Percentiles rank a stretch among this genome's conserved stretches.
These are phyloP conservation scores for Caenorhabditis virilis DNA, from an alignment of 2,888 invertebrate genomes.

Conservation along the genomic window DNA sequence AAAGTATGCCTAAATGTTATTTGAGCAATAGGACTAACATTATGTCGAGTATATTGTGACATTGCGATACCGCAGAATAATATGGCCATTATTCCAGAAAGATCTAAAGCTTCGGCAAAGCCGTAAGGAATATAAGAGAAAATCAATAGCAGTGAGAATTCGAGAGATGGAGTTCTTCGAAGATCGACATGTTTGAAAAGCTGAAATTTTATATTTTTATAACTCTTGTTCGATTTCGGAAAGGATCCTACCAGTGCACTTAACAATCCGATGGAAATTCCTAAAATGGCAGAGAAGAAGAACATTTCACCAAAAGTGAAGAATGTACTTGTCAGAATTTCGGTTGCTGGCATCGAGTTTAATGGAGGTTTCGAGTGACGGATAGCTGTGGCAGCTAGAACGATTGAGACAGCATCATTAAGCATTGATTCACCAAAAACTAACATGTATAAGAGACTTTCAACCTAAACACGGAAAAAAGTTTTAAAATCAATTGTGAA, in stretches of 20 bases:
- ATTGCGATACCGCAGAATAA: constrained; percentile 97
- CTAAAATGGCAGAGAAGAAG: constrained; percentile 95
- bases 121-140: constrained; percentile 98
- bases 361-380: constrained; percentile 40
- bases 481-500: too few species aligned
- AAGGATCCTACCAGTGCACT: constrained; percentile 77
- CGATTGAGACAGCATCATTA: constrained; percentile 98
- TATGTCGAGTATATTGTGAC: constrained; percentile 99
- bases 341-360: constrained; percentile 66
- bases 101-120: constrained; percentile 90
- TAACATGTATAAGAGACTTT: constrained; percentile 97
- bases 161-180: constrained; percentile 93
- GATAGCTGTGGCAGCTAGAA: constrained; percentile 79
- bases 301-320: constrained; percentile 92
- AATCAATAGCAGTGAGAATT: constrained; percentile 96
- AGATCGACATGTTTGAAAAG: constrained; percentile 92
- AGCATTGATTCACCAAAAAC: constrained; percentile 95
- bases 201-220: constrained; percentile 56
- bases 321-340: constrained; percentile 73
- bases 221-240: not conserved
- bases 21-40: constrained; percentile 95
- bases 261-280: constrained; percentile 88
- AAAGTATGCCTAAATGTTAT: constrained; percentile 99
- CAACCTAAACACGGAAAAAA: constrained; percentile 78
- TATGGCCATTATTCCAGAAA: constrained; percentile 98